These are phyloP conservation scores for Trilocha varians DNA, from an alignment of 2,888 invertebrate species.

Conservation along the genomic window DNA sequence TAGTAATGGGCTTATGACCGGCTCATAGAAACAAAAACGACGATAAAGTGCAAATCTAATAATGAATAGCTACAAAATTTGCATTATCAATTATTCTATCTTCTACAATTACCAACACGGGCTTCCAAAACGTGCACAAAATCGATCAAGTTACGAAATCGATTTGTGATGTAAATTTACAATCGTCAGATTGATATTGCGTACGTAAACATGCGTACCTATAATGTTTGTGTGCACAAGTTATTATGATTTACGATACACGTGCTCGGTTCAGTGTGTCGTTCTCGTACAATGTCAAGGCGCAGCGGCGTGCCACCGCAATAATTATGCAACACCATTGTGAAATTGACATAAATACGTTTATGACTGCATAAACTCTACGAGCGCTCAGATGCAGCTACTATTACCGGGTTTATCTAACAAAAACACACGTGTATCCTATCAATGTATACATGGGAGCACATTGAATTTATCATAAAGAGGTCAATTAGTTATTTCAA, in stretches of 20 bases:
- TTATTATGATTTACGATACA: slow-evolving; percentile 57
- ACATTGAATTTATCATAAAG: background rate
- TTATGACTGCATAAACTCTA: slow-evolving; percentile 32
- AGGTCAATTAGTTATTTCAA: no score
- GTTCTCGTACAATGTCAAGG: slow-evolving; percentile 69
- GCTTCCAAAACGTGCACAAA: no score
- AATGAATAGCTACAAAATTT: no score
- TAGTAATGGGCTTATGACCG: no score
- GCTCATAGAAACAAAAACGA: no score
- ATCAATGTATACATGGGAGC: background rate
- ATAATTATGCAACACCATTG: slow-evolving; percentile 56
- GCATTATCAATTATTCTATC: no score
- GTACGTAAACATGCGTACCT: background rate
- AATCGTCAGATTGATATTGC: background rate
- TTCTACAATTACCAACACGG: no score
- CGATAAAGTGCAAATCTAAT: no score
- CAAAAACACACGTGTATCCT: background rate
- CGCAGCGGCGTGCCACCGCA: slow-evolving; percentile 32
- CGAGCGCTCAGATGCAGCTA: slow-evolving; percentile 17
- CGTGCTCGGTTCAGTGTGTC: slow-evolving; percentile 57
- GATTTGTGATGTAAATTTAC: background rate
- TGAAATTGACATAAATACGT: slow-evolving; percentile 59
- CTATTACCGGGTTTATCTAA: background rate
- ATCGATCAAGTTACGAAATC: no score
- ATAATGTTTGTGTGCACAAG: slow-evolving; percentile 22